Evolutionary conservation across 1,140 invertebrate species (phyloP).

Genomic region (Latrodectus geometricus): DNA sequence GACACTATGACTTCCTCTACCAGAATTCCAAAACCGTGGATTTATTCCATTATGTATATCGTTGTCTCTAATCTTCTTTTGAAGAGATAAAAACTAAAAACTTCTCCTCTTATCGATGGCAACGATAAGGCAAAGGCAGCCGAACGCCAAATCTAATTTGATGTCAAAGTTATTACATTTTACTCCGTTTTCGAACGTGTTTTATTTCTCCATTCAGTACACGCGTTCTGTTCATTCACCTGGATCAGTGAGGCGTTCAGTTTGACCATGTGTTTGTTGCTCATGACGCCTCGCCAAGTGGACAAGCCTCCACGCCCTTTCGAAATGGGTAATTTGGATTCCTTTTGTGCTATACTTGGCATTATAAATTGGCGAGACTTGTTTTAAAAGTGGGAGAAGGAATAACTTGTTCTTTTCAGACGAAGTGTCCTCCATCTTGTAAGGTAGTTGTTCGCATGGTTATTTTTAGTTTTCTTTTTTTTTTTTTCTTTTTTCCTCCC

Average conservation of each 20-base stretch:
- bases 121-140: neutral
- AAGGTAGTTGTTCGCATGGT: too few species aligned
- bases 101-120: neutral
- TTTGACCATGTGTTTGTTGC: slow-evolving; percentile 33
- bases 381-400: too few species aligned
- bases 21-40: neutral
- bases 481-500: too few species aligned
- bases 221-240: slow-evolving; percentile 51
- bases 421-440: too few species aligned
- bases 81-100: neutral
- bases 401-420: too few species aligned
- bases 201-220: slow-evolving; percentile 22
- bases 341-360: neutral
- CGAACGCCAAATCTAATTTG: slow-evolving; percentile 39
- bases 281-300: neutral
- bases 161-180: slow-evolving; percentile 54
- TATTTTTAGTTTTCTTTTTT: too few species aligned
- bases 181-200: slow-evolving; percentile 2
- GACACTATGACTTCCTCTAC: slow-evolving; percentile 12
- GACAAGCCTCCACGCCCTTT: slow-evolving; percentile 15
- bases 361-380: neutral
- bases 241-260: slow-evolving; percentile 15
- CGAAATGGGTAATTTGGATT: neutral
- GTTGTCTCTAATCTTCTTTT: neutral
- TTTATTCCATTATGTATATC: slow-evolving; percentile 17